These are phyloP conservation scores for Caenorhabditis sp. DNA, from an alignment of 2,888 invertebrate species.

Conservation along the genomic window DNA sequence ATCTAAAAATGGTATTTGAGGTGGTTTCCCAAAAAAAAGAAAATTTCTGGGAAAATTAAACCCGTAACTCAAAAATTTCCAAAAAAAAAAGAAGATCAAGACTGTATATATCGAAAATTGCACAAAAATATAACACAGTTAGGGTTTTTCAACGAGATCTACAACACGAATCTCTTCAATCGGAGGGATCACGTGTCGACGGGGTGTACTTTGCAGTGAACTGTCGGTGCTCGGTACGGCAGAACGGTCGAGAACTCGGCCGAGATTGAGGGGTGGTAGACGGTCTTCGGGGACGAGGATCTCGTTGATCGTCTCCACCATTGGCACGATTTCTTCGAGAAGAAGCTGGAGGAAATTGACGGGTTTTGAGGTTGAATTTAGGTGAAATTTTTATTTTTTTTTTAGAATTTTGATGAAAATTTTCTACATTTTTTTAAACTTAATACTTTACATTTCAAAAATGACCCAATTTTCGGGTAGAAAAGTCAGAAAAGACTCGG, in stretches of 20 bases:
- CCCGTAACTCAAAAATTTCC: too few relatives aligned
- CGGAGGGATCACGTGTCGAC: slow-evolving; percentile 21
- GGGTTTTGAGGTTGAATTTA: too few relatives aligned
- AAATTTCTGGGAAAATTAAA: too few relatives aligned
- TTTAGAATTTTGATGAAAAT: too few relatives aligned
- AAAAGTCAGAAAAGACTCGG: too few relatives aligned
- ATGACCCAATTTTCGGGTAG: too few relatives aligned
- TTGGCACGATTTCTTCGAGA: slow-evolving; percentile 56
- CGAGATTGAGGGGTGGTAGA: slow-evolving; percentile 54
- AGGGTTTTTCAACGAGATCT: slow-evolving; percentile 14
- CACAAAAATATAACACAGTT: neutral
- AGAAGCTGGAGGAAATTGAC: slow-evolving; percentile 51
- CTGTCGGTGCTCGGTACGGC: slow-evolving; percentile 38
- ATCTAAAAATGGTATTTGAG: too few relatives aligned
- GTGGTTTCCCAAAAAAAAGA: too few relatives aligned
- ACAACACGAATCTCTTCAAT: slow-evolving; percentile 48
- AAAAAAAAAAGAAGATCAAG: too few relatives aligned
- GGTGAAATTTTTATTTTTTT: too few relatives aligned
- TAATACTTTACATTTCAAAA: neutral
- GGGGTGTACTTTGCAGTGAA: slow-evolving; percentile 44
- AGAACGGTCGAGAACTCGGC: slow-evolving; percentile 38
- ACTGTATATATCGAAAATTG: neutral
- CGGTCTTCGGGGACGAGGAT: slow-evolving; percentile 57
- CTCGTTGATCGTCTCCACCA: slow-evolving; percentile 59
- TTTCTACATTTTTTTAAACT: too few relatives aligned